Conservation (phyloP, 1,140 invertebrate genomes). For the Drosophila simulans region DNA sequence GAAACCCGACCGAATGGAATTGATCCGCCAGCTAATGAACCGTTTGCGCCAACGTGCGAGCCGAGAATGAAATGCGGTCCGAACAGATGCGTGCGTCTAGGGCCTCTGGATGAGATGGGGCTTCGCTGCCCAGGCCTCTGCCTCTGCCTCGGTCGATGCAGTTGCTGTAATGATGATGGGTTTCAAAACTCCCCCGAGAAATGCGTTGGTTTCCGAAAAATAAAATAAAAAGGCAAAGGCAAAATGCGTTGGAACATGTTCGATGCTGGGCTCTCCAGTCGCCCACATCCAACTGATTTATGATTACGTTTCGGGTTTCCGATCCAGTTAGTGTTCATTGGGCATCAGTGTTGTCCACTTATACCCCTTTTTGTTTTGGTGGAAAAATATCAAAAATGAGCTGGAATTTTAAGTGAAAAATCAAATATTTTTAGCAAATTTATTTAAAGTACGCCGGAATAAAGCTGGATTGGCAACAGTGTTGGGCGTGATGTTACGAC, state of each 20-base stretch:
- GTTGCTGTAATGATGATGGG: conserved; percentile 40
- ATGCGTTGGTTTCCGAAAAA: conserved; percentile 48
- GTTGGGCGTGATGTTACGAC: neutral
- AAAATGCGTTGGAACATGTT: conserved; percentile 74
- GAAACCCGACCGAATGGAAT: conserved; percentile 27
- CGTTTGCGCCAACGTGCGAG: conserved; percentile 56
- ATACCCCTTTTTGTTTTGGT: too few relatives aligned
- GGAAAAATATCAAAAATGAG: too few relatives aligned
- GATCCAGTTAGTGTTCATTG: conserved; percentile 3
- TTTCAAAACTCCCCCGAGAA: conserved; percentile 60
- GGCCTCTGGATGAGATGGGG: conserved; percentile 14
- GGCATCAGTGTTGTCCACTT: neutral
- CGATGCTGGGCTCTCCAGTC: conserved; percentile 44
- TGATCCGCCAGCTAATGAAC: conserved; percentile 45
- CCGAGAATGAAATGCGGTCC: conserved; percentile 64
- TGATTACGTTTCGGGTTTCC: conserved; percentile 22
- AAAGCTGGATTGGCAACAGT: too few relatives aligned
- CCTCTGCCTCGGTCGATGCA: conserved; percentile 14
- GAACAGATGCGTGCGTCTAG: conserved; percentile 44
- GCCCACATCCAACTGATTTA: conserved; percentile 63
- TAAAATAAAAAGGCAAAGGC: conserved; percentile 34
- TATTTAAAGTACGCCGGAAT: too few relatives aligned
- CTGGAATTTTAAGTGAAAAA: too few relatives aligned
- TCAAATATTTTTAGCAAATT: too few relatives aligned
- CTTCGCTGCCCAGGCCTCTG: conserved; percentile 12